These are phyloP conservation scores for Petaurus breviceps DNA, from an alignment of 2,113 vertebrate species.

Conservation along the genomic window DNA sequence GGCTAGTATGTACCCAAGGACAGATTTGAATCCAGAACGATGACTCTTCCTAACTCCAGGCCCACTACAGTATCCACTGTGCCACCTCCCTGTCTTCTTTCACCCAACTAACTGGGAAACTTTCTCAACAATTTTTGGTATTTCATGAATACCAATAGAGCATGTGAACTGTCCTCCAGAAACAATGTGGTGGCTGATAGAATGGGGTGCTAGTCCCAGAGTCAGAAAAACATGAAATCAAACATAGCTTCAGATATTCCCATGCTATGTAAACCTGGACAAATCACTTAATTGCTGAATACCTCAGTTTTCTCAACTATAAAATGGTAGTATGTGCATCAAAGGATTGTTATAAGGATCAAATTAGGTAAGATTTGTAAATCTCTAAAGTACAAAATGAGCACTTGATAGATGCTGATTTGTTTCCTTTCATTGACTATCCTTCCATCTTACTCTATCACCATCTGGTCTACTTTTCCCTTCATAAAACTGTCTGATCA, in stretches of 20 bases:
- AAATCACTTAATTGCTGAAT: no score
- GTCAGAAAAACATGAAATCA: neutral
- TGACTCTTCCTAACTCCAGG: neutral
- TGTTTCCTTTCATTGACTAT: neutral
- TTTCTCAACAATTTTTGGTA: neutral
- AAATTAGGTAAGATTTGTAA: neutral
- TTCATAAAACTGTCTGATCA: neutral
- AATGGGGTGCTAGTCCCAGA: neutral
- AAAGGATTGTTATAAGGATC: neutral
- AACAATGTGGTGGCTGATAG: neutral
- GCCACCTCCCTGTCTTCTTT: neutral
- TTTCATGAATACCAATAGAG: neutral
- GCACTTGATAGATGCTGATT: neutral
- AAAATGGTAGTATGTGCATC: neutral
- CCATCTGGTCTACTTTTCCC: neutral
- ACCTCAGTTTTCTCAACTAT: neutral
- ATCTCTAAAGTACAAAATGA: neutral
- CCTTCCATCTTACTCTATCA: neutral
- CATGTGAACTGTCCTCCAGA: neutral
- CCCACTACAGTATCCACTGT: neutral
- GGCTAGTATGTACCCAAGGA: neutral
- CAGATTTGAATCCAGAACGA: neutral
- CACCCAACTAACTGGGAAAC: neutral
- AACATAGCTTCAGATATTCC: neutral
- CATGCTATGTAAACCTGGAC: neutral